Evolutionary conservation across 2,888 invertebrate genomes (phyloP).

Genomic region (Diarsia dahlii): DNA sequence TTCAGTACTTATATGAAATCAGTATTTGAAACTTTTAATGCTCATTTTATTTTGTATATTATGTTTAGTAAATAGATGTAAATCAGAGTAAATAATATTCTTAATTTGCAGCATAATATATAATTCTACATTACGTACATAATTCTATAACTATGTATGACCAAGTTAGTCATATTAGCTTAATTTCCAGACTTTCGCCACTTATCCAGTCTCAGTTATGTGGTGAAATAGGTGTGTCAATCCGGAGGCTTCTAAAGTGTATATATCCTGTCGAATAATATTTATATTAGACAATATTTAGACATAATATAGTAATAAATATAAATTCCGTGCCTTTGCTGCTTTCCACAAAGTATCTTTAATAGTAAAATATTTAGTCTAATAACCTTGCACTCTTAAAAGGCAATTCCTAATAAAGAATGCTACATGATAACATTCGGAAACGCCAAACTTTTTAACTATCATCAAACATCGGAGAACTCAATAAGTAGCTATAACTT

Average conservation of each 20-base stretch:
- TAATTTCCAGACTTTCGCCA: neutral
- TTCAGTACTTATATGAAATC: constrained; percentile 57
- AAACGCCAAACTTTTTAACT: neutral
- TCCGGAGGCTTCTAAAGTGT: constrained; percentile 7
- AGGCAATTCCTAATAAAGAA: neutral
- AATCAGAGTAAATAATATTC: neutral
- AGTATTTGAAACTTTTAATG: constrained; percentile 55
- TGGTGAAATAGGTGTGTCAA: neutral
- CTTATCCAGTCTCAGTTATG: neutral
- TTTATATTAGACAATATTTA: constrained; percentile 30
- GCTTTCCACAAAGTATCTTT: constrained; percentile 26
- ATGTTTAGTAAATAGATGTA: constrained; percentile 39
- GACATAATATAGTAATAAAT: constrained; percentile 32
- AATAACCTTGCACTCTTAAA: neutral
- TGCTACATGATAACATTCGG: neutral
- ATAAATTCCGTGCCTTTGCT: constrained; percentile 56
- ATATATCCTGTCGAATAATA: constrained; percentile 4
- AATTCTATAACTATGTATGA: neutral
- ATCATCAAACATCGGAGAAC: neutral
- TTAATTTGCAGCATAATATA: neutral
- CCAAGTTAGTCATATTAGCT: neutral
- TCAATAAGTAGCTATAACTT: constrained; percentile 4
- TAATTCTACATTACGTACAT: neutral
- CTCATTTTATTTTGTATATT: constrained; percentile 39
- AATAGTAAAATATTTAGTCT: constrained; percentile 13